These are phyloP conservation scores for Buphagus erythrorhynchus DNA, from an alignment of 2,797 vertebrate genomes.

Conservation along the genomic window DNA sequence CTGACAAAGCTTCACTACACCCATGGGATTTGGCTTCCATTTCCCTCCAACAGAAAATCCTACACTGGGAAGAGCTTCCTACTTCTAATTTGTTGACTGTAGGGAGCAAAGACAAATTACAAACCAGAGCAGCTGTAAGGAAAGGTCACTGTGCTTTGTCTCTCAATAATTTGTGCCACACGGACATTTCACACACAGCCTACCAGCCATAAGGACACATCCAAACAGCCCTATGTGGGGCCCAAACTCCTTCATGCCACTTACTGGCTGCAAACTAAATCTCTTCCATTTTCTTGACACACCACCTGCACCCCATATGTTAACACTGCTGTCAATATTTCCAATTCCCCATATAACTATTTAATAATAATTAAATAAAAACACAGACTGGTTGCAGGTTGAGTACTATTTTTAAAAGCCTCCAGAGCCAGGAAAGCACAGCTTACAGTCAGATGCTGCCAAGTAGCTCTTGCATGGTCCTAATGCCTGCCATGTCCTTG, in stretches of 20 bases:
- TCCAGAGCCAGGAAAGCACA: slow-evolving; percentile 35
- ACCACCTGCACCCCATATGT: slow-evolving; percentile 66
- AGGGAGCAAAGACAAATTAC: slow-evolving; percentile 26
- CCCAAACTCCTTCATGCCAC: slow-evolving; percentile 26
- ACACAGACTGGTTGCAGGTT: slow-evolving; percentile 59
- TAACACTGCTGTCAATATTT: slow-evolving; percentile 65
- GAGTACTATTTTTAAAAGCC: slow-evolving; percentile 42
- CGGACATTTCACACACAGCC: not conserved
- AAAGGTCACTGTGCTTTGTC: not conserved
- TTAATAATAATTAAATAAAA: slow-evolving; percentile 71
- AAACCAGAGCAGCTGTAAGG: not conserved
- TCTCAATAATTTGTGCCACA: not conserved
- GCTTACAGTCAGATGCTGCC: slow-evolving; percentile 32
- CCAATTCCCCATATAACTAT: slow-evolving; percentile 53
- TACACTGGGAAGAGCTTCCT: not conserved
- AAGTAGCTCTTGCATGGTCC: not conserved
- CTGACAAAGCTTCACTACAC: not conserved
- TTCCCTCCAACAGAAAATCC: slow-evolving; percentile 33
- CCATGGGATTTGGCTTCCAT: not conserved
- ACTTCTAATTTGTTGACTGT: not conserved
- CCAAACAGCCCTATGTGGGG: not conserved
- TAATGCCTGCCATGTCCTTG: not conserved
- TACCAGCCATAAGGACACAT: slow-evolving; percentile 7
- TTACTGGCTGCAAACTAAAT: slow-evolving; percentile 45
- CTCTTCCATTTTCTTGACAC: slow-evolving; percentile 27